These are phyloP conservation scores for Pollachius pollachius DNA, from an alignment of 2,113 vertebrate genomes.

Conservation along the genomic window DNA sequence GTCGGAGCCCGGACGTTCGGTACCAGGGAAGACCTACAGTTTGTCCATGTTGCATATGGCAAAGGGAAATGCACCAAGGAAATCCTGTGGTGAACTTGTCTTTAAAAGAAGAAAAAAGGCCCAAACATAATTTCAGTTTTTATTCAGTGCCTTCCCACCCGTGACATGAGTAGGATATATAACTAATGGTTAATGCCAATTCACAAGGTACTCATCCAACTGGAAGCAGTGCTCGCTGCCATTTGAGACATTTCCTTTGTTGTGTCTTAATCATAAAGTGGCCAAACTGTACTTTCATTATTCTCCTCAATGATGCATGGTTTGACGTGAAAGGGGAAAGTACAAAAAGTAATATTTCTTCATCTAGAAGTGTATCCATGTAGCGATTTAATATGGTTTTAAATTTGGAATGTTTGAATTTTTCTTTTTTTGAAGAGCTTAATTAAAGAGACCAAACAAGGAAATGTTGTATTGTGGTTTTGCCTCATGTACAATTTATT, in stretches of 20 bases:
- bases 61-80: not conserved
- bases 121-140: constrained; percentile 36
- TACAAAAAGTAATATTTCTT: constrained; percentile 11
- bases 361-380: constrained; percentile 37
- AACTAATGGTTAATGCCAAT: constrained; percentile 29
- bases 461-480: not conserved
- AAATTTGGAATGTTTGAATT: constrained; percentile 53
- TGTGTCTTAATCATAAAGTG: constrained; percentile 18
- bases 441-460: constrained; percentile 40
- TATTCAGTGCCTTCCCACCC: constrained; percentile 63
- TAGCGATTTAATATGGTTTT: constrained; percentile 60
- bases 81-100: constrained; percentile 2
- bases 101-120: constrained; percentile 15
- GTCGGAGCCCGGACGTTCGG: too few species aligned
- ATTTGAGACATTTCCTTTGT: constrained; percentile 21
- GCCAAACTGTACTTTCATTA: constrained; percentile 44
- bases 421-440: constrained; percentile 20
- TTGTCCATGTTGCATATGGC: too few species aligned
- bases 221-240: constrained; percentile 33
- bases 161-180: constrained; percentile 23
- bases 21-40: too few species aligned
- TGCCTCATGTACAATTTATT: not conserved
- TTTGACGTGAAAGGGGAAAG: constrained; percentile 33
- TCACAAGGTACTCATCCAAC: constrained; percentile 15
- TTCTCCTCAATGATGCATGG: constrained; percentile 22